Evolutionary conservation across 2,888 invertebrate genomes (phyloP).

Genomic region (Caenorhabditis panamensis): DNA sequence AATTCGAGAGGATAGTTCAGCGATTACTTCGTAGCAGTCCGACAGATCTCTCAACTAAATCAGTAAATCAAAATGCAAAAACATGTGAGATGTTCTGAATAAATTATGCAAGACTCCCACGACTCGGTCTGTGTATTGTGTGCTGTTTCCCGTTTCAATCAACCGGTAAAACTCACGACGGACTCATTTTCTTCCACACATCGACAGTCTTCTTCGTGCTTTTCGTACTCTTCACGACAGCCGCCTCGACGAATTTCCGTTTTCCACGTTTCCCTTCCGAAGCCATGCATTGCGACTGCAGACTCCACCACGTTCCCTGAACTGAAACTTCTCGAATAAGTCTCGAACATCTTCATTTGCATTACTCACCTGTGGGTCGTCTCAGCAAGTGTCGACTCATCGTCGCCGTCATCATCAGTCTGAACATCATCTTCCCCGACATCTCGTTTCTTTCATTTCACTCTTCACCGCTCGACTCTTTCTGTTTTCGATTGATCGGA

Average conservation of each 20-base stretch:
- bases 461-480: background rate
- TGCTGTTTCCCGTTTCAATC: background rate
- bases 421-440: slow-evolving; percentile 29
- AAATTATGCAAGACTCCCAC: background rate
- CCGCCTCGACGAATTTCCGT: slow-evolving; percentile 70
- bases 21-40: too few species aligned
- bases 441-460: slow-evolving; percentile 27
- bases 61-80: too few species aligned
- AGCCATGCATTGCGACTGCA: slow-evolving; percentile 42
- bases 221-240: slow-evolving; percentile 72
- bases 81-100: too few species aligned
- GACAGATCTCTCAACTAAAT: too few species aligned
- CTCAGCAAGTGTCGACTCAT: slow-evolving; percentile 10
- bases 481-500: background rate
- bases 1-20: too few species aligned
- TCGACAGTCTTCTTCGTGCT: slow-evolving; percentile 70
- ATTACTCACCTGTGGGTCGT: slow-evolving; percentile 9
- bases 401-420: background rate
- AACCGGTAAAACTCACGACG: slow-evolving; percentile 54
- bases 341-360: background rate
- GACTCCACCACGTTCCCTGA: slow-evolving; percentile 16
- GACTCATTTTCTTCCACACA: slow-evolving; percentile 70
- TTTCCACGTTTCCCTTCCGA: slow-evolving; percentile 63
- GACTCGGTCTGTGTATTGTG: too few species aligned
- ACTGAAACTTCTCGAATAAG: slow-evolving; percentile 6